Evolutionary conservation across 2,797 vertebrate species (phyloP), one percentile per base, ranked within the genome.

Genomic region (Esox masquinongy): DNA sequence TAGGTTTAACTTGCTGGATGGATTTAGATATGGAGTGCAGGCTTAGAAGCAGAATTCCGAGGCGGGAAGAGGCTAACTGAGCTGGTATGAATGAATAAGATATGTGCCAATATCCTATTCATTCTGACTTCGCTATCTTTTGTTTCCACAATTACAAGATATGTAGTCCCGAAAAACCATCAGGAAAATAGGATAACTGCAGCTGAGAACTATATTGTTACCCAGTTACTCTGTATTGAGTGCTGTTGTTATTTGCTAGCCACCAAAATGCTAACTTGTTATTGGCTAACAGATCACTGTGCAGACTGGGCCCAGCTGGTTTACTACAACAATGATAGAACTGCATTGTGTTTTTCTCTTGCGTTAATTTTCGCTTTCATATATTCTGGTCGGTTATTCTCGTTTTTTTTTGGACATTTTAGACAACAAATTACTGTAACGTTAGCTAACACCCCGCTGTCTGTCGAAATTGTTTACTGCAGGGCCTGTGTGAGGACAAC

Each of bases 31-130:
- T 17, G 43, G 43, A 15, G 15, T 50, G 68, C 47, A 8, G 64
- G 80, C 63, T 63, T 64, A 72, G 34, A 2, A 4, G 49, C 68
- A 74, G 31, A 70, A 12, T 3, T 36, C 29, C 50, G 79, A 90
- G 91, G 93, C 92, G 92, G 92, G 91, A 94, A 92, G 80, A 36
- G 1, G 53, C 47, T 51, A 29, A 0, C 69, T 17, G 68, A 29
- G 1, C 47, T 17, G 71, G 15, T 19, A 5, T 0, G 14, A 83
- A 88, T 92, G 89, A 91, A 91, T 88, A 86, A 78, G 43, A 47
- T 43, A 1, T 14, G 2, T 47, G 43, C 43, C 3, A 47, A 11
- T 47, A 14, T 47, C 43, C 6, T 47, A 47, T 47, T 14, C 43
- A 14, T 47, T 14, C 43, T 47, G 43, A 11, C 43, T 47, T 11